Percentiles rank a stretch among this genome's conserved stretches.
phyloP scores from a whole-genome alignment of 2,888 invertebrate genomes.

The Malthinus flaveolus region DNA sequence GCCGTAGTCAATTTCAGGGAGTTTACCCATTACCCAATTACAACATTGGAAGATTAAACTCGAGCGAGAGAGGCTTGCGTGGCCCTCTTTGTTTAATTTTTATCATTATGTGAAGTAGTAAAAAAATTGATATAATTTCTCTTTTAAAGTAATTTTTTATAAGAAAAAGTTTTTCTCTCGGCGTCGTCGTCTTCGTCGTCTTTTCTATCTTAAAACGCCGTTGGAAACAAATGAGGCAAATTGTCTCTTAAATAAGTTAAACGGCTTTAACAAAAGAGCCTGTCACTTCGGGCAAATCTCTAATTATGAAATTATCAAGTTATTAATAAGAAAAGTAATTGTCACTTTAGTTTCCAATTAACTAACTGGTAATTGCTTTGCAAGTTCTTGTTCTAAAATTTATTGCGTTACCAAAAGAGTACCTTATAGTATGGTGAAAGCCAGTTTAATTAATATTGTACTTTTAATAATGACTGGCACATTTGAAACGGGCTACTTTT shows the following conservation, averaged over 20 bases:
- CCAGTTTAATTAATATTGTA: conserved; percentile 27
- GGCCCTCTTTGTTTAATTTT: too few species aligned
- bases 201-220: conserved; percentile 16
- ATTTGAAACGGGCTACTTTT: conserved; percentile 9
- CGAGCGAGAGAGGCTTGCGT: too few species aligned
- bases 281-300: conserved; percentile 46
- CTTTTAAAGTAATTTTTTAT: too few species aligned
- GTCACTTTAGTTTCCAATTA: conserved; percentile 55
- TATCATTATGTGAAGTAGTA: too few species aligned
- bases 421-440: conserved; percentile 16
- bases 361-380: conserved; percentile 48
- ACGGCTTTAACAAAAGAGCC: conserved; percentile 38
- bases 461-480: conserved; percentile 24
- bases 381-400: conserved; percentile 31
- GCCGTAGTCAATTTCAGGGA: too few species aligned
- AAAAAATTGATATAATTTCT: too few species aligned
- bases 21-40: too few species aligned
- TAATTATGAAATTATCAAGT: conserved; percentile 53
- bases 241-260: conserved; percentile 40
- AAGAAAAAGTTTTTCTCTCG: conserved; percentile 14
- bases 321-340: conserved; percentile 48
- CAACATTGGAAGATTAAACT: too few species aligned
- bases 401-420: conserved; percentile 27
- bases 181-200: not conserved
- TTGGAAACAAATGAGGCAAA: conserved; percentile 38